Base-by-base conservation (phyloP, 1,140 invertebrate species). In the Tetramorium parvispinum region DNA sequence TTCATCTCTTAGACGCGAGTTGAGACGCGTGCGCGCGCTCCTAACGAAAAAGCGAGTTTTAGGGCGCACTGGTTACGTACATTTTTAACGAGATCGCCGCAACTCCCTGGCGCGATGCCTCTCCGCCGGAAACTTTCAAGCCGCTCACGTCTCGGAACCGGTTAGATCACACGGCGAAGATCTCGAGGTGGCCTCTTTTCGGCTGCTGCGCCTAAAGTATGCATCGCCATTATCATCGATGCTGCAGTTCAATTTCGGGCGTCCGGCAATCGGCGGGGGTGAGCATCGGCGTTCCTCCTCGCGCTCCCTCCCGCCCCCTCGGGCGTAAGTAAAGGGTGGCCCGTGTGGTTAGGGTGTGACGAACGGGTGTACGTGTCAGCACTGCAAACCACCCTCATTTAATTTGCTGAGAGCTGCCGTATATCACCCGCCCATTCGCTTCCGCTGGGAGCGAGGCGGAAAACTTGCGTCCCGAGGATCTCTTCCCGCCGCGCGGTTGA, bases 341-440 rank as follows among this genome's bases (percentile, higher is more conserved):
- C 57, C 88, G 37, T 85, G 82, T 73, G 89, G 88, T 90, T 90
- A 91, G 86, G 75, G 85, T 91, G 90, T 91, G 91, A 92, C 90
- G 90, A 87, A 92, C 91, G 91, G 79, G 88, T 90, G 85, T 92
- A 92, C 92, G 92, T 92, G 92, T 91, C 89, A 88, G 91, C 90
- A 91, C 90, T 92, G 87, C 90, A 92, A 92, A 92, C 89, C 89
- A 88, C 86, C 89, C 88, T 91, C 88, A 87, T 91, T 91, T 91
- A 90, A 91, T 91, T 91, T 91, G 89, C 90, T 87, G 89, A 91
- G 87, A 91, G 89, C 90, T 87, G 57, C 57, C 85, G 89, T 90
- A 90, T 82, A 91, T 91, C 89, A 91, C 55, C 73, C 46, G 18
- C 61, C 46, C 46, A 11, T 61, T 63, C 68, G 55, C 63, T 81